Conservation (phyloP, 2,113 vertebrate species). For the Rhinolophus ferrumequinum region DNA sequence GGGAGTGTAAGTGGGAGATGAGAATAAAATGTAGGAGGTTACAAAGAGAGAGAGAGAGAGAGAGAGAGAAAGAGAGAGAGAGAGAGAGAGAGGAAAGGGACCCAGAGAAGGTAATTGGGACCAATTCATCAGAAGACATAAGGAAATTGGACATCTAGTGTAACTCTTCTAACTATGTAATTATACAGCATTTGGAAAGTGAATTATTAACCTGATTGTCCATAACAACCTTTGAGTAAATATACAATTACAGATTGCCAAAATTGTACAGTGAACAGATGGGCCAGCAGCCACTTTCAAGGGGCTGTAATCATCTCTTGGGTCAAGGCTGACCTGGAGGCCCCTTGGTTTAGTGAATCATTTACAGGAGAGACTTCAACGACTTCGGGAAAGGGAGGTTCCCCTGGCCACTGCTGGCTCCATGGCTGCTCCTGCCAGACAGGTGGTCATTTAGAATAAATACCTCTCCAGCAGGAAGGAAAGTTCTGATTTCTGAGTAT, state of each 20-base stretch:
- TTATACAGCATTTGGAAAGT: constrained; percentile 81
- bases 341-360: constrained; percentile 71
- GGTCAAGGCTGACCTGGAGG: constrained; percentile 60
- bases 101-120: constrained; percentile 59
- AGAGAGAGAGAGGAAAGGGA: constrained; percentile 6
- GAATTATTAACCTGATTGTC: constrained; percentile 85
- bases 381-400: not conserved
- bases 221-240: constrained; percentile 81
- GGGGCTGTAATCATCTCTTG: constrained; percentile 61
- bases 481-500: not conserved
- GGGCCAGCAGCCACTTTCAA: constrained; percentile 67
- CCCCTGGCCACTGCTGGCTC: not conserved
- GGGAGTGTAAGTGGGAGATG: rapidly evolving
- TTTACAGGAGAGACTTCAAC: constrained; percentile 1
- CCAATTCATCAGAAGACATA: constrained; percentile 64
- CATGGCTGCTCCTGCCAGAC: not conserved
- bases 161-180: constrained; percentile 80
- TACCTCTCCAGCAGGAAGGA: not conserved
- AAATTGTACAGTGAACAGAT: constrained; percentile 66
- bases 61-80: not conserved
- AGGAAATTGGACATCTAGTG: constrained; percentile 70
- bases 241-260: constrained; percentile 68
- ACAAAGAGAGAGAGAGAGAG: not conserved
- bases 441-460: not conserved
- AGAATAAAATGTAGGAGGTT: constrained; percentile 32